Conservation (phyloP, 2,113 vertebrate genomes). For the Pelodiscus sinensis region DNA sequence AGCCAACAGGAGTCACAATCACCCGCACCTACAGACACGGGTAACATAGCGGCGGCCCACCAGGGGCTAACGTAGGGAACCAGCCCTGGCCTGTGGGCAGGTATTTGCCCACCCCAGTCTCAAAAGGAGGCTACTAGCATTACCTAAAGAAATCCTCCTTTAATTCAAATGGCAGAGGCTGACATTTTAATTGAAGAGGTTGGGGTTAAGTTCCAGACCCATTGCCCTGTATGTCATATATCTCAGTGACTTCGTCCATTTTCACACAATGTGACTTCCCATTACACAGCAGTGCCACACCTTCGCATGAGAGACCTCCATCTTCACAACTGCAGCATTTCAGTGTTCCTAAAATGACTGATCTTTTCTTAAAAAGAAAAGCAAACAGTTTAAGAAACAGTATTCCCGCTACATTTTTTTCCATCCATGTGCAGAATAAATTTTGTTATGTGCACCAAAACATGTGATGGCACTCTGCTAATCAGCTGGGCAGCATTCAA, state of each 20-base stretch:
- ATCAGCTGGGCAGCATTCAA: no score
- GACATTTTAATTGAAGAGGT: background rate
- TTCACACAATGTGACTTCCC: background rate
- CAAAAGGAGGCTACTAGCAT: background rate
- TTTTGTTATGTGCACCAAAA: no score
- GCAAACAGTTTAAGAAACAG: background rate
- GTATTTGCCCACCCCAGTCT: no score
- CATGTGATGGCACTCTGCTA: no score
- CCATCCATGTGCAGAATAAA: no score
- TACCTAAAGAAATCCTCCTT: background rate
- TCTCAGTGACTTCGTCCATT: background rate
- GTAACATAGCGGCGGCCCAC: no score
- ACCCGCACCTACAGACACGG: no score
- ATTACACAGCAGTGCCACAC: background rate
- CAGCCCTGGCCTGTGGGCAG: no score
- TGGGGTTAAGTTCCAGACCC: background rate
- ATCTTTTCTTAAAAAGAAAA: background rate
- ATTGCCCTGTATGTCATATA: background rate
- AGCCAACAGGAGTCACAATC: no score
- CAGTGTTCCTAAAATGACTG: constrained; percentile 10
- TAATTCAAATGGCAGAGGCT: background rate
- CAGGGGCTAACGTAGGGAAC: no score
- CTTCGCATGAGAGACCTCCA: background rate
- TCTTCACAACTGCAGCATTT: background rate
- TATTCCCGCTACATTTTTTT: no score